Conservation (phyloP, 2,888 invertebrate species). For the Oithona nana region DNA sequence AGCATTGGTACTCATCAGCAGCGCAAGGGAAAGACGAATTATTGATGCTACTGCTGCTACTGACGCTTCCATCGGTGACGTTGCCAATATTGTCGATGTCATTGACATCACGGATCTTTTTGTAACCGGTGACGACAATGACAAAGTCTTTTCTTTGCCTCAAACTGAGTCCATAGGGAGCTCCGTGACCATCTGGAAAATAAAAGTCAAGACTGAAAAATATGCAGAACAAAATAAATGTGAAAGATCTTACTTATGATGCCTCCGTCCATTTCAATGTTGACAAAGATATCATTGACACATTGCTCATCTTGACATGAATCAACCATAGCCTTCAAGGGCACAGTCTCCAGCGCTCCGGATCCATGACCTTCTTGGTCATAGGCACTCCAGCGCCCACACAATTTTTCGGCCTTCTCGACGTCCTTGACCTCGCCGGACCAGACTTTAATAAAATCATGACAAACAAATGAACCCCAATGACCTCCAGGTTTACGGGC, state of each 20-base stretch:
- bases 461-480: slow-evolving; percentile 9
- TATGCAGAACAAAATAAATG: background rate
- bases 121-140: slow-evolving; percentile 14
- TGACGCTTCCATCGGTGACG: background rate
- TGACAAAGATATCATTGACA: slow-evolving; percentile 1
- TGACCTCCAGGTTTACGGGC: slow-evolving; percentile 12
- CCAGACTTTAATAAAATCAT: slow-evolving; percentile 8
- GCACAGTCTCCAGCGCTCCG: background rate
- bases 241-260: background rate
- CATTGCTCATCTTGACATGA: slow-evolving; percentile 1
- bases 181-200: background rate
- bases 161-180: background rate
- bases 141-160: background rate
- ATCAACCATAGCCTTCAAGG: background rate
- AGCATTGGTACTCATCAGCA: background rate
- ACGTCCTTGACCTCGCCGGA: background rate
- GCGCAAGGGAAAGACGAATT: background rate
- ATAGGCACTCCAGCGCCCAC: slow-evolving; percentile 10
- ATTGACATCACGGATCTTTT: background rate
- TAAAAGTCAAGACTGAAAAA: background rate
- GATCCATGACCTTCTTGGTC: background rate
- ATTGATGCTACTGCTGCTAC: background rate
- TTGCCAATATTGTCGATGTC: background rate
- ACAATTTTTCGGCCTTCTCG: background rate
- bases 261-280: slow-evolving; percentile 6